Percentiles rank a stretch among this genome's conserved stretches.
phyloP scores from a whole-genome alignment of 2,113 vertebrate species.

The Paratilapia polleni region DNA sequence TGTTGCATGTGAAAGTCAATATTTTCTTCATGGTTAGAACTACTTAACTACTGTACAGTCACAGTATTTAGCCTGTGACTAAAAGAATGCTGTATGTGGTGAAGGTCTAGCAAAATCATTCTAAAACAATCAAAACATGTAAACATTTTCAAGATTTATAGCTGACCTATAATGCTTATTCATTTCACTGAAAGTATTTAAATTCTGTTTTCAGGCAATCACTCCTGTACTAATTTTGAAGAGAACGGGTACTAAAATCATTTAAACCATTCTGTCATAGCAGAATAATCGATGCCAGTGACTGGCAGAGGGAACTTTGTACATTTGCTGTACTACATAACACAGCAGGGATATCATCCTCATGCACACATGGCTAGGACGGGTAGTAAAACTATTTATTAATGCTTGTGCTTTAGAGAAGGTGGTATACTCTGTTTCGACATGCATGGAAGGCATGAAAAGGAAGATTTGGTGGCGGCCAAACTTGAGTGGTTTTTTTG shows the following conservation, averaged over 20 bases:
- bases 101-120: neutral
- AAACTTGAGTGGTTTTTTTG: rapidly evolving
- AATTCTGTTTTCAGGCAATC: too few relatives aligned
- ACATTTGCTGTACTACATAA: neutral
- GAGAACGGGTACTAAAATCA: too few relatives aligned
- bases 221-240: too few relatives aligned
- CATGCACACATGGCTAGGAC: too few relatives aligned
- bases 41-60: neutral
- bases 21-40: too few relatives aligned
- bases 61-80: too few relatives aligned
- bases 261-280: too few relatives aligned
- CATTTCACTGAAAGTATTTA: too few relatives aligned
- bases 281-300: neutral
- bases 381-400: neutral
- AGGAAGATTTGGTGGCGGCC: neutral
- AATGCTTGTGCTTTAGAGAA: neutral
- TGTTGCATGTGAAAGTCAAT: too few relatives aligned
- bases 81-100: neutral
- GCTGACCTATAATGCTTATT: too few relatives aligned
- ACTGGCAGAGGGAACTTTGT: neutral
- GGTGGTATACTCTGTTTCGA: neutral
- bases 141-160: too few relatives aligned
- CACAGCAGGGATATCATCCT: neutral
- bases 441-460: neutral
- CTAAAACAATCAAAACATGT: too few relatives aligned